Conservation (phyloP, 1,140 invertebrate species). For the Drosophila eugracilis region DNA sequence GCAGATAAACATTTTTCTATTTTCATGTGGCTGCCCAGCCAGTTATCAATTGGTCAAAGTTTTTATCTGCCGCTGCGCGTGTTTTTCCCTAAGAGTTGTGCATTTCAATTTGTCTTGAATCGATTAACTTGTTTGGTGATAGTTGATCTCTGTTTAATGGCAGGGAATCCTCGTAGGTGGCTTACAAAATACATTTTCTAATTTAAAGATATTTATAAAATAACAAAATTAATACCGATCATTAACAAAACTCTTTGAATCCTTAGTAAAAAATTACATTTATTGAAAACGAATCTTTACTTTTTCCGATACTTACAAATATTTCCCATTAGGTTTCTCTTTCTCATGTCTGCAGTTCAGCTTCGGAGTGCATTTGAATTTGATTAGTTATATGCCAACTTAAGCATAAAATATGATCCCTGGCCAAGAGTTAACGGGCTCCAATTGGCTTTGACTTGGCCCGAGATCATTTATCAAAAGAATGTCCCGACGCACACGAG, state of each 20-base stretch:
- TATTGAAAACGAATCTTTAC: not conserved
- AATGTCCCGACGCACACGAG: slow-evolving; percentile 37
- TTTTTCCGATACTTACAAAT: not conserved
- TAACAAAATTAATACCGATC: too few relatives aligned
- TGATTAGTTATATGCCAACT: slow-evolving; percentile 72
- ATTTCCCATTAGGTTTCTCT: slow-evolving; percentile 28
- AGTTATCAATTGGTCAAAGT: slow-evolving; percentile 65
- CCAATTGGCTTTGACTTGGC: slow-evolving; percentile 42
- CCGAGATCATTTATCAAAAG: slow-evolving; percentile 47
- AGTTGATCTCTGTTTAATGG: slow-evolving; percentile 1
- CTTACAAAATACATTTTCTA: not conserved
- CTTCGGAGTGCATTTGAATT: slow-evolving; percentile 44
- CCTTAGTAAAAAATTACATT: not conserved
- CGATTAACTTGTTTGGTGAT: slow-evolving; percentile 52
- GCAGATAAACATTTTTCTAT: slow-evolving; percentile 66
- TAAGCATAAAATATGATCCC: slow-evolving; percentile 65
- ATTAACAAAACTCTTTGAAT: not conserved
- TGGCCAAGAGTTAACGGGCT: slow-evolving; percentile 45
- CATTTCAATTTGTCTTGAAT: slow-evolving; percentile 66
- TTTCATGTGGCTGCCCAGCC: slow-evolving; percentile 35
- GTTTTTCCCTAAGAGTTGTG: slow-evolving; percentile 29
- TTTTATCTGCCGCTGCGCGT: slow-evolving; percentile 33
- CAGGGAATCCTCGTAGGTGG: not conserved
- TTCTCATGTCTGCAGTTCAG: slow-evolving; percentile 32
- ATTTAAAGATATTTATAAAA: too few relatives aligned